These are phyloP conservation scores for Argynnis bischoffii DNA, from an alignment of 2,888 invertebrate genomes.

Conservation along the genomic window DNA sequence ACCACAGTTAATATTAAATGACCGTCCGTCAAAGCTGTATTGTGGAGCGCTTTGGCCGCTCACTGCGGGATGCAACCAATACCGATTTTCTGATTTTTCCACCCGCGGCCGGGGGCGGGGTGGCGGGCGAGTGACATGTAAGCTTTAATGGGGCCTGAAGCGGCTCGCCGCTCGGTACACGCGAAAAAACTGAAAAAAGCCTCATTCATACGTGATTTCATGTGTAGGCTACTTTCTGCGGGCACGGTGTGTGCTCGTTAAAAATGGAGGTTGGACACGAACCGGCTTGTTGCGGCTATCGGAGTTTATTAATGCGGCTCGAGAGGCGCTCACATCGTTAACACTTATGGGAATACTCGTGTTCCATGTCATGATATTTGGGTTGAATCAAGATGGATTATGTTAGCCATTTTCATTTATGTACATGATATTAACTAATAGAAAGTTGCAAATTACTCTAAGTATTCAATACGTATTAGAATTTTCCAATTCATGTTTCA, in stretches of 20 bases:
- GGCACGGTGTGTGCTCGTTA: constrained; percentile 77
- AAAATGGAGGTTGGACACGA: constrained; percentile 77
- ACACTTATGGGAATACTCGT: constrained; percentile 59
- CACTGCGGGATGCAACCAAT: constrained; percentile 74
- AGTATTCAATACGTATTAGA: too few relatives aligned
- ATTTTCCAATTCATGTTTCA: too few relatives aligned
- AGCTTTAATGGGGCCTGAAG: constrained; percentile 78
- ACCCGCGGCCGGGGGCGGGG: constrained; percentile 46
- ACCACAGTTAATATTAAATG: constrained; percentile 83
- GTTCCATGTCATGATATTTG: constrained; percentile 39
- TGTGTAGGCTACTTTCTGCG: constrained; percentile 81
- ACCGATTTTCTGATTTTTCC: constrained; percentile 79
- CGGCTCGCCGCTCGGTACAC: constrained; percentile 73
- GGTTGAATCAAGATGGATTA: constrained; percentile 24
- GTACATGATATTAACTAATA: too few relatives aligned
- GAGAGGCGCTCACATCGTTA: constrained; percentile 57
- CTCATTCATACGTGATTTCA: constrained; percentile 82
- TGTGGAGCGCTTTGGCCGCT: constrained; percentile 65
- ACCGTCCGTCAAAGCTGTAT: constrained; percentile 80
- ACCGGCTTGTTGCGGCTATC: constrained; percentile 76
- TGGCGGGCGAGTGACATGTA: constrained; percentile 75
- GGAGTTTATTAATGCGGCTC: constrained; percentile 74
- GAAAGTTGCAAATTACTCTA: too few relatives aligned
- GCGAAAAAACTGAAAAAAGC: constrained; percentile 79
- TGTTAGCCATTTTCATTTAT: constrained; percentile 40